Percentiles rank a stretch among this genome's conserved stretches.
Conservation (phyloP, 2,888 invertebrate species). For the Lordiphosa fenestrarum region DNA sequence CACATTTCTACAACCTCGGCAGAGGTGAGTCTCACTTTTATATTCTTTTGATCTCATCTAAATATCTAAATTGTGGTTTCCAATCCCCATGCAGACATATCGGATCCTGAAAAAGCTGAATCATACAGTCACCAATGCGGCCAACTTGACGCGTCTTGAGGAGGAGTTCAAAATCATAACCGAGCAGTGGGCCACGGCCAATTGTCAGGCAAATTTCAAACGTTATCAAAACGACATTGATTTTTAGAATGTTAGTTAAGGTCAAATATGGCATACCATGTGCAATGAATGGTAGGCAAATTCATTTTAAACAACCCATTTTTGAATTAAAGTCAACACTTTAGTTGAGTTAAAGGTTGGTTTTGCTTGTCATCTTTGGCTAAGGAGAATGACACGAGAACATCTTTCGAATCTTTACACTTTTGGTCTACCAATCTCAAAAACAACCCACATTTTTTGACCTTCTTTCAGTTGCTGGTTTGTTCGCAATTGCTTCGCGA, state of each 20-base stretch:
- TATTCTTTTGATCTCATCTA: neutral
- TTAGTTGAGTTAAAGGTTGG: conserved; percentile 1
- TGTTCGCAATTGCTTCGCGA: too few species aligned
- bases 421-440: too few species aligned
- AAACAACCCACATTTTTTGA: too few species aligned
- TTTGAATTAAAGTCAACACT: conserved; percentile 12
- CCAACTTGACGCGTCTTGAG: conserved; percentile 64
- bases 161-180: conserved; percentile 77
- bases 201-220: conserved; percentile 77
- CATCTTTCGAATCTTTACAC: too few species aligned
- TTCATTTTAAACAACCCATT: conserved; percentile 6
- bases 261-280: conserved; percentile 17
- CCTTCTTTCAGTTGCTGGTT: too few species aligned
- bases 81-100: conserved; percentile 63
- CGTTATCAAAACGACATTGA: conserved; percentile 59
- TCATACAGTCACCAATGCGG: conserved; percentile 49
- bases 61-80: neutral
- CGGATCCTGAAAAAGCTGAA: conserved; percentile 51
- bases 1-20: conserved; percentile 87
- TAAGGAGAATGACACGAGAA: too few species aligned
- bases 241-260: conserved; percentile 20
- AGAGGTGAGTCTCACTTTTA: conserved; percentile 82
- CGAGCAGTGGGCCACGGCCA: conserved; percentile 77
- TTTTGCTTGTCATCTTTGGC: neutral
- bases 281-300: conserved; percentile 18